Evolutionary conservation across 2,888 invertebrate species (phyloP).

Genomic region (Petrolisthes manimaculis): DNA sequence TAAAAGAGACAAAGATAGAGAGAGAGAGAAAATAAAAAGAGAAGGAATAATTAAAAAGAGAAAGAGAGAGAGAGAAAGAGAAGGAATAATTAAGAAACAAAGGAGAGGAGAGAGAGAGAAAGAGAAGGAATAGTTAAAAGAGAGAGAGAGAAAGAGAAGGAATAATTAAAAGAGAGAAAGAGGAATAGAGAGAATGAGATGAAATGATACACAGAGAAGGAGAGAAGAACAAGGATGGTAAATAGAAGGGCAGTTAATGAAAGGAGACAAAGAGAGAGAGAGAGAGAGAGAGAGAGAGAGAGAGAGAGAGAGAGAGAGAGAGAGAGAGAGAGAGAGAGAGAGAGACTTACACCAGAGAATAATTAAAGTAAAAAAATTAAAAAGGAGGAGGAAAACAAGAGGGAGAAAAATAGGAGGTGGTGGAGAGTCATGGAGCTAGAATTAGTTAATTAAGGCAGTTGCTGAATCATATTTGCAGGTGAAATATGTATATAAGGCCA

Average conservation of each 20-base stretch:
- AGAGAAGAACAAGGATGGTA: no score
- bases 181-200: no score
- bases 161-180: no score
- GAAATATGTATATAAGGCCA: no score
- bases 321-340: neutral
- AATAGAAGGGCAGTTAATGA: no score
- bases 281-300: conserved; percentile 18
- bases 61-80: neutral
- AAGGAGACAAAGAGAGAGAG: neutral
- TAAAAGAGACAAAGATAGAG: neutral
- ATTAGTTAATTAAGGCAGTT: no score
- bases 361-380: neutral
- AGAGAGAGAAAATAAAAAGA: neutral
- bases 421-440: no score
- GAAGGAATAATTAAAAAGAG: neutral
- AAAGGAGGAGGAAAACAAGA: neutral
- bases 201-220: no score
- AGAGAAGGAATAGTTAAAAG: no score
- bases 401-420: neutral
- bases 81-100: neutral
- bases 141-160: no score
- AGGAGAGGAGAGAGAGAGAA: no score
- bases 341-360: neutral
- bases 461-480: no score
- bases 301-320: conserved; percentile 3